Conservation (phyloP, 1,140 invertebrate species). For the Stegodyphus mimosarum region DNA sequence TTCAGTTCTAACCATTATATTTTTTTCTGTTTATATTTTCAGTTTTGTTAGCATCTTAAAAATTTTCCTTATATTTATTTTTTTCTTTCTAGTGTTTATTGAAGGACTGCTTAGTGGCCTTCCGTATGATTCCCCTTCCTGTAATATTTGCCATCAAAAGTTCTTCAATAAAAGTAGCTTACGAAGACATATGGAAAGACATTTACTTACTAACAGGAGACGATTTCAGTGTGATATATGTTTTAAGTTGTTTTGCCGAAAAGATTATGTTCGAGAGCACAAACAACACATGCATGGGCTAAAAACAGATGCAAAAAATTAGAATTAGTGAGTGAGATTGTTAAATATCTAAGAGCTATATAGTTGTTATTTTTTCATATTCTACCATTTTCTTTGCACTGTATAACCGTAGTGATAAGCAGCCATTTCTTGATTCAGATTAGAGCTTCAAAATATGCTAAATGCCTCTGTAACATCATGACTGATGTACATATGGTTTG, state of each 20-base stretch:
- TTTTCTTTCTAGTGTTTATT: conserved; percentile 23
- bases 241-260: conserved; percentile 62
- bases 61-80: background rate
- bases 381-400: too few species aligned
- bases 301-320: background rate
- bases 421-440: too few species aligned
- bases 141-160: conserved; percentile 38
- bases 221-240: conserved; percentile 65
- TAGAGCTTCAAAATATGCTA: too few species aligned
- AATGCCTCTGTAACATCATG: too few species aligned
- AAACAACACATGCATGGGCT: conserved; percentile 58
- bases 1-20: too few species aligned
- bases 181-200: conserved; percentile 62
- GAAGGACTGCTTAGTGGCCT: conserved; percentile 33
- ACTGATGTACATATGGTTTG: too few species aligned
- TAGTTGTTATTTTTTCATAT: too few species aligned
- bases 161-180: conserved; percentile 56
- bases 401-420: too few species aligned
- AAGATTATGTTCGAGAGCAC: conserved; percentile 64
- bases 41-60: too few species aligned
- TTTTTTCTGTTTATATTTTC: too few species aligned
- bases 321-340: background rate
- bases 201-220: conserved; percentile 60
- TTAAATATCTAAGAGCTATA: too few species aligned
- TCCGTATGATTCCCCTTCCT: conserved; percentile 32